Percentiles rank a stretch among this genome's conserved stretches.
These are phyloP conservation scores for Nothocercus julius DNA, from an alignment of 2,113 vertebrate species.

Conservation along the genomic window DNA sequence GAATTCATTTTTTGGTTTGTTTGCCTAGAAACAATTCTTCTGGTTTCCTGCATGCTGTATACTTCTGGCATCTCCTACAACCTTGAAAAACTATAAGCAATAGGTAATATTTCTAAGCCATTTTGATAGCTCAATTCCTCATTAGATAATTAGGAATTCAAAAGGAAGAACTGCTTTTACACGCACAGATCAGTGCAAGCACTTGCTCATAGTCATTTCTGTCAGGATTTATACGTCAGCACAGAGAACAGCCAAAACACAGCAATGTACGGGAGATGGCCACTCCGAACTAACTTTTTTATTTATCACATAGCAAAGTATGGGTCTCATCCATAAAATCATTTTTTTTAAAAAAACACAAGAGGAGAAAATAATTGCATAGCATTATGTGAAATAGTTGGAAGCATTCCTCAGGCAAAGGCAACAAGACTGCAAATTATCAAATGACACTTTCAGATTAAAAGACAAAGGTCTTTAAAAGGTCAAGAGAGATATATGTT, in stretches of 20 bases:
- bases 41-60: neutral
- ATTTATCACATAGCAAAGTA: neutral
- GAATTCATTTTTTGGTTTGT: neutral
- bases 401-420: neutral
- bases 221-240: neutral
- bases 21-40: neutral
- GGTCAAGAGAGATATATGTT: neutral
- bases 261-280: neutral
- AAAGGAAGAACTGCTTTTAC: neutral
- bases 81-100: neutral
- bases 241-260: neutral
- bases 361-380: neutral
- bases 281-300: neutral
- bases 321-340: neutral
- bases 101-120: neutral
- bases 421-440: neutral
- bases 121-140: neutral
- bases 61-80: neutral
- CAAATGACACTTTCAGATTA: neutral
- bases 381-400: neutral
- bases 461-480: too few relatives aligned
- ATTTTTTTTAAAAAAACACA: neutral
- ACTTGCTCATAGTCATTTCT: neutral
- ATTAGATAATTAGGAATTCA: neutral
- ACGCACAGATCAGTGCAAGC: neutral